A percentile compares a stretch with the other conserved stretches of the same genome.
These are phyloP conservation scores for Porites lutea DNA, from an alignment of 64 coral and sea anemone genomes.

Conservation along the genomic window DNA sequence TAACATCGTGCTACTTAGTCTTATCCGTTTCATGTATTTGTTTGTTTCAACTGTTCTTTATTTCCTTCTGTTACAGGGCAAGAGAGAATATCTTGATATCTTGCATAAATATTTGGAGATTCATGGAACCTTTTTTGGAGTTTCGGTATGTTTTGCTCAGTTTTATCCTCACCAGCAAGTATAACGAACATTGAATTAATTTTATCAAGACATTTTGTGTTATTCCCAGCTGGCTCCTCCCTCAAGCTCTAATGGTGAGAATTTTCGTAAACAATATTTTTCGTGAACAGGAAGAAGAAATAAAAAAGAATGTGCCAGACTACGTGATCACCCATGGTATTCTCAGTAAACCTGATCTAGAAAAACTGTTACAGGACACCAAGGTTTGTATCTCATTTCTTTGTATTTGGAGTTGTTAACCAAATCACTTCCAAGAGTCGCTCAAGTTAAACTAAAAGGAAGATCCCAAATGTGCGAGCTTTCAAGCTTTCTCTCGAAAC, in stretches of 20 bases:
- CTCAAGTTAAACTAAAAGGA: too few species aligned
- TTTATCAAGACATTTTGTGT: too few species aligned
- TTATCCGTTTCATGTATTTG: not conserved
- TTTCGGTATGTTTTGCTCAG: not conserved
- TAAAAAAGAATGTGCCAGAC: conserved; percentile 48
- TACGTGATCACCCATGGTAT: conserved; percentile 89
- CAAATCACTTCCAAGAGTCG: too few species aligned
- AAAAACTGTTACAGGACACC: conserved; percentile 78
- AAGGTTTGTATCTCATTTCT: conserved; percentile 59
- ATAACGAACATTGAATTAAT: not conserved
- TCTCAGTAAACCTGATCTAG: conserved; percentile 67
- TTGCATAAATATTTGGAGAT: conserved; percentile 79
- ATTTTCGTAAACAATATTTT: too few species aligned
- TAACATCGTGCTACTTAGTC: too few species aligned
- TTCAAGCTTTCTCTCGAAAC: too few species aligned
- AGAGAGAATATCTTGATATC: conserved; percentile 70
- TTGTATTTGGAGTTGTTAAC: not conserved
- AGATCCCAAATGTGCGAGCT: too few species aligned
- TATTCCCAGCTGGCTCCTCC: too few species aligned
- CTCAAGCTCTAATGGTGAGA: too few species aligned
- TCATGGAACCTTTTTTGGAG: conserved; percentile 68
- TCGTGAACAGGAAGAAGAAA: conserved; percentile 32
- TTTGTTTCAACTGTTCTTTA: not conserved
- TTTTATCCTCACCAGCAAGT: not conserved
- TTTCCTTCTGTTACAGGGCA: conserved; percentile 20